These are phyloP conservation scores for Prionace glauca DNA, from an alignment of 2,797 vertebrate genomes.

Conservation along the genomic window DNA sequence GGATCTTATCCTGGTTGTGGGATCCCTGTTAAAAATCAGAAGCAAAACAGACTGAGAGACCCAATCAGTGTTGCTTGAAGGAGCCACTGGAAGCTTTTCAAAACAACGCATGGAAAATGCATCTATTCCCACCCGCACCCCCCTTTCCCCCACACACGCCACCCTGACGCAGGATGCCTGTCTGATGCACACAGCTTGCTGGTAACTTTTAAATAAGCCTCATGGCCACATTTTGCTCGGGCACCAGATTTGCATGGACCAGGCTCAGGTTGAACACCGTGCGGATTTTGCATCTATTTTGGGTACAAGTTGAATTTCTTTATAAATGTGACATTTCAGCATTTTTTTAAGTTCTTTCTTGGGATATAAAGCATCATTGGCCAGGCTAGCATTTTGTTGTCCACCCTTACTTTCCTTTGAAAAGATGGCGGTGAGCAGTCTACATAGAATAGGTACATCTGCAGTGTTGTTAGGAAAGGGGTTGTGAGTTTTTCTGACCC, in stretches of 20 bases:
- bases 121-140: background rate
- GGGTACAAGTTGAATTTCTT: background rate
- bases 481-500: background rate
- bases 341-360: background rate
- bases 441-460: background rate
- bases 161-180: background rate
- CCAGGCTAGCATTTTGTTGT: background rate
- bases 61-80: background rate
- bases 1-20: background rate
- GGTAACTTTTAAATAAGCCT: background rate
- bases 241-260: background rate
- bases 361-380: background rate
- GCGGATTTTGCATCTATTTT: background rate
- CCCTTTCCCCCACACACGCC: too few relatives aligned
- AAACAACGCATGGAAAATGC: background rate
- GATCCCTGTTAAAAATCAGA: background rate
- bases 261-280: background rate
- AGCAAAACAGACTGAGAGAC: background rate
- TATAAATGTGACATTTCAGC: background rate
- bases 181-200: background rate
- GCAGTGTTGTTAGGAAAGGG: background rate
- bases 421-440: background rate
- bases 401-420: background rate
- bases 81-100: background rate
- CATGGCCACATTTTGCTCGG: background rate